A percentile compares a stretch with the other conserved stretches of the same genome.
phyloP scores from a whole-genome alignment of 2,888 invertebrate genomes.

The Anodontia alba region DNA sequence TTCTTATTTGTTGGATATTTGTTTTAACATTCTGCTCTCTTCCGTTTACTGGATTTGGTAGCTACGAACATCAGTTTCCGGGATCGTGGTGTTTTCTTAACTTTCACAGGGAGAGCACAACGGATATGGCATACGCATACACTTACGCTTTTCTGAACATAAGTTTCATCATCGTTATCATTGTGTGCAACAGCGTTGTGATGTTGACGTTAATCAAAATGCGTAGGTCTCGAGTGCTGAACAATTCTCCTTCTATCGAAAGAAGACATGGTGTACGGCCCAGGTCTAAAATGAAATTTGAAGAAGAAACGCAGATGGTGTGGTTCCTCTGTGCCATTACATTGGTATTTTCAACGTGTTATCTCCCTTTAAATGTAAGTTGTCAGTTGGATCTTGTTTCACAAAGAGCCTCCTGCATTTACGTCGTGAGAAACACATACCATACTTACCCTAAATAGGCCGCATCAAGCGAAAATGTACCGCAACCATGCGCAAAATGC shows the following conservation, averaged over 20 bases:
- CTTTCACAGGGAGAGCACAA: slow-evolving; percentile 74
- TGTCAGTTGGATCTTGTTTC: too few species aligned
- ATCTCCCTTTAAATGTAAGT: slow-evolving; percentile 83
- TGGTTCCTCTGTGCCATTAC: slow-evolving; percentile 83
- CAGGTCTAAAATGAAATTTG: slow-evolving; percentile 65
- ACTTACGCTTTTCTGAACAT: slow-evolving; percentile 79
- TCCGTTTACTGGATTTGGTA: slow-evolving; percentile 82
- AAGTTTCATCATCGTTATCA: slow-evolving; percentile 68
- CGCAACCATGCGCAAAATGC: too few species aligned
- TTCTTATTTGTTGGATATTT: slow-evolving; percentile 74
- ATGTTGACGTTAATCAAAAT: slow-evolving; percentile 77
- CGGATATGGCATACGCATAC: slow-evolving; percentile 76
- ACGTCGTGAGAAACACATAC: too few species aligned
- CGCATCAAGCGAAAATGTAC: too few species aligned
- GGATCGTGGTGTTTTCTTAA: slow-evolving; percentile 84
- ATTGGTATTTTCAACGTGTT: slow-evolving; percentile 81
- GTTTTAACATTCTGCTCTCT: slow-evolving; percentile 76
- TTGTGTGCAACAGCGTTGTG: slow-evolving; percentile 72
- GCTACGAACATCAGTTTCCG: slow-evolving; percentile 83
- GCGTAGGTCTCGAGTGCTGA: slow-evolving; percentile 64
- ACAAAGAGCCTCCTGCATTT: too few species aligned
- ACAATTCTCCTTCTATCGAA: slow-evolving; percentile 68
- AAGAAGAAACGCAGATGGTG: slow-evolving; percentile 83
- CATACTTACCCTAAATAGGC: too few species aligned
- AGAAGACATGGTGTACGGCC: slow-evolving; percentile 51